Evolutionary conservation across 2,113 vertebrate genomes (phyloP).

Genomic region (Triplophysa dalaica): DNA sequence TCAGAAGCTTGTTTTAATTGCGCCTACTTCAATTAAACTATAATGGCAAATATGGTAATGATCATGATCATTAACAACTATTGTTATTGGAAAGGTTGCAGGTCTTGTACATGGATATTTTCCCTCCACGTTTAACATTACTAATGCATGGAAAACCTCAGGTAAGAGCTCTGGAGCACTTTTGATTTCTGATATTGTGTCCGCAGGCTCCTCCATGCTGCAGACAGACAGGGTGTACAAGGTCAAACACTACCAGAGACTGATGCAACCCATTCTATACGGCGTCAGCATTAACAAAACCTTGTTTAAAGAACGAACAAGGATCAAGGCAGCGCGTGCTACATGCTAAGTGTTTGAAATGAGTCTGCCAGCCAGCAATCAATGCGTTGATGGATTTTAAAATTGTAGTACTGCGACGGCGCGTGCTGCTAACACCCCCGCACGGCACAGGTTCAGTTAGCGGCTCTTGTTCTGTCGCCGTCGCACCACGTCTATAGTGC

Average conservation of each 20-base stretch:
- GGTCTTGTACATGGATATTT: not conserved
- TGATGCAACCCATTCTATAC: conserved; percentile 21
- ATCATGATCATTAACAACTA: not conserved
- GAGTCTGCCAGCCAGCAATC: conserved; percentile 23
- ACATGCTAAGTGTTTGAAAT: conserved; percentile 45
- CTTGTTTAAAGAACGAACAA: conserved; percentile 25
- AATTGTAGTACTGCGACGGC: not conserved
- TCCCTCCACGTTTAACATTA: not conserved
- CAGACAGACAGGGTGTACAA: conserved; percentile 17
- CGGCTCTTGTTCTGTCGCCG: not conserved
- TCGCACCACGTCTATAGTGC: not conserved
- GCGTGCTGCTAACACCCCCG: conserved; percentile 14
- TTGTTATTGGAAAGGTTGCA: not conserved
- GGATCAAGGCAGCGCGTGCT: conserved; percentile 26
- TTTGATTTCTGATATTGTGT: conserved; percentile 5
- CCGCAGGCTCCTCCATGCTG: not conserved
- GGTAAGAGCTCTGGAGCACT: not conserved
- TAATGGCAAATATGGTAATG: not conserved
- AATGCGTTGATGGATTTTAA: conserved; percentile 24
- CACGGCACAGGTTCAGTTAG: not conserved
- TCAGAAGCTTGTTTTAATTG: too few relatives aligned
- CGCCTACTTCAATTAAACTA: not conserved
- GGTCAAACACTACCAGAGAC: conserved; percentile 37
- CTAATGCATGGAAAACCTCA: not conserved
- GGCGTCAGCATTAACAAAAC: conserved; percentile 9